Evolutionary conservation across 2,888 invertebrate genomes (phyloP).

Genomic region (Gerris lacustris): DNA sequence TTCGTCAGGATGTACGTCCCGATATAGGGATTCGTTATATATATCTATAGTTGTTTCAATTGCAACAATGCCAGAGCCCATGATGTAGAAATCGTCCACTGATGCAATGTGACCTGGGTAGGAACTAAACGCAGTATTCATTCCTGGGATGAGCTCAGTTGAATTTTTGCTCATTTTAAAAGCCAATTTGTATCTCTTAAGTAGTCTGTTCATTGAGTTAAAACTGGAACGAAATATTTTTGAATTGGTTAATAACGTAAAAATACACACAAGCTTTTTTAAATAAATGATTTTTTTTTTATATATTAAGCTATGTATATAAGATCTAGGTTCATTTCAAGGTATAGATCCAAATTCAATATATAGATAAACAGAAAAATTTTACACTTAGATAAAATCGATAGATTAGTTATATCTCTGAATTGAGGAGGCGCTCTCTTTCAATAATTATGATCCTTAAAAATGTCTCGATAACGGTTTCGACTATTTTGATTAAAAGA

Average conservation of each 20-base stretch:
- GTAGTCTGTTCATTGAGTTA: constrained; percentile 63
- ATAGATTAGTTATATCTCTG: no score
- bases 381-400: no score
- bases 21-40: constrained; percentile 52
- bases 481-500: no score
- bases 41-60: constrained; percentile 68
- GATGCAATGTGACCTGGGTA: constrained; percentile 70
- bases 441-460: no score
- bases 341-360: no score
- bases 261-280: background rate
- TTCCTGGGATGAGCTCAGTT: constrained; percentile 48
- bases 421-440: no score
- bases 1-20: constrained; percentile 53
- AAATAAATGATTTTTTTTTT: no score
- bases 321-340: no score
- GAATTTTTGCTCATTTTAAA: constrained; percentile 46
- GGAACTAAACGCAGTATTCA: constrained; percentile 60
- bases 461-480: no score
- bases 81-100: constrained; percentile 65
- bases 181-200: constrained; percentile 69
- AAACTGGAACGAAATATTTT: constrained; percentile 42
- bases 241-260: no score
- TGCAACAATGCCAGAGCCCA: constrained; percentile 47
- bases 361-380: no score
- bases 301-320: no score